Evolutionary conservation across 2,113 vertebrate genomes (phyloP).

Genomic region (western clawed frog (Xenopus tropicalis)): DNA sequence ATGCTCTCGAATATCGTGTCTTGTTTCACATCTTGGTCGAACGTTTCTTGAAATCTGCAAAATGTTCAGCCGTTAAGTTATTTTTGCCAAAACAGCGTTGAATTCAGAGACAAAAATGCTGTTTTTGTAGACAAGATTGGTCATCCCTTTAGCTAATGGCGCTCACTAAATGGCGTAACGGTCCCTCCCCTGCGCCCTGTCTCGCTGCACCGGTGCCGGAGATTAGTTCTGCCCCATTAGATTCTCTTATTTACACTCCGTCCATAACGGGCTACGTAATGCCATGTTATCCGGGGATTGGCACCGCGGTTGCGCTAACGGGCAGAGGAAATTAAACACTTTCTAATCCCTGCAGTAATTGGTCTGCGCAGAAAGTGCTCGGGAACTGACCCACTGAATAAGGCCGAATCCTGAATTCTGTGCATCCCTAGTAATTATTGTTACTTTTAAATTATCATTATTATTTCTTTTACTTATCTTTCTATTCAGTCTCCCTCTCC

Average conservation of each 20-base stretch:
- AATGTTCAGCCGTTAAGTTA: constrained; percentile 53
- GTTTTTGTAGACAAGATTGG: constrained; percentile 43
- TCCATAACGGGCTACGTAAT: neutral
- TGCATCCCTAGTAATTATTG: too few relatives aligned
- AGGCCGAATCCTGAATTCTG: too few relatives aligned
- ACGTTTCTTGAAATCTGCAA: constrained; percentile 90
- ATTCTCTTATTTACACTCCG: constrained; percentile 32
- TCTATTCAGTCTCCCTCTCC: too few relatives aligned
- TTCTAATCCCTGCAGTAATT: neutral
- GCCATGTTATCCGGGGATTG: neutral
- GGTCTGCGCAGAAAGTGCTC: neutral
- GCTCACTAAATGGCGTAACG: constrained; percentile 61
- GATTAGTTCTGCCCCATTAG: constrained; percentile 66
- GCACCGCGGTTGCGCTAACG: neutral
- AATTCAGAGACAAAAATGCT: constrained; percentile 49
- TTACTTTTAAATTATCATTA: too few relatives aligned
- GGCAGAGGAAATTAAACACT: constrained; percentile 26
- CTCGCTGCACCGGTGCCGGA: constrained; percentile 52
- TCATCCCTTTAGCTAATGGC: constrained; percentile 59
- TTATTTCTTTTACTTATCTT: too few relatives aligned
- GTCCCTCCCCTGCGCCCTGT: constrained; percentile 48
- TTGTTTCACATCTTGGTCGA: constrained; percentile 85
- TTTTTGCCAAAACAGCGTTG: constrained; percentile 55
- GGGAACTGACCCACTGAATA: too few relatives aligned
- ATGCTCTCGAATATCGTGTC: constrained; percentile 86